Evolutionary conservation across 2,888 invertebrate genomes (phyloP).

Genomic region (Lasioglossum calceatum): DNA sequence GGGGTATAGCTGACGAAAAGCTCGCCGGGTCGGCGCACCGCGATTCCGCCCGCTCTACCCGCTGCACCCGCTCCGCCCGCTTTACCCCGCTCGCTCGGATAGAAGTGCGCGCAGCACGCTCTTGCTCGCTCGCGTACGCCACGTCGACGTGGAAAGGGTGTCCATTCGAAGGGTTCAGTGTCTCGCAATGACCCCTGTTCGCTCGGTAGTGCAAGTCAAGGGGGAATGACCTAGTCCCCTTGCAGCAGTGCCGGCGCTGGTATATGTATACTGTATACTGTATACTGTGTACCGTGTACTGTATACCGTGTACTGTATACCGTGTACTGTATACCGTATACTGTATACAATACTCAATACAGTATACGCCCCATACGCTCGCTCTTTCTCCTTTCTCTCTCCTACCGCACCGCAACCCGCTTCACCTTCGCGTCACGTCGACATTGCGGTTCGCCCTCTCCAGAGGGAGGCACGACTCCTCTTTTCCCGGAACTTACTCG

Average conservation of each 20-base stretch:
- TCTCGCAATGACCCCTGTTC: slow-evolving; percentile 80
- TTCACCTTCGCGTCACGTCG: slow-evolving; percentile 55
- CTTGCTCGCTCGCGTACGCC: slow-evolving; percentile 3
- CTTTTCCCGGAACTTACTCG: slow-evolving; percentile 35
- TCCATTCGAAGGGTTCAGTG: slow-evolving; percentile 79
- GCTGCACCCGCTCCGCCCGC: too few species aligned
- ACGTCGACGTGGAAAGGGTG: slow-evolving; percentile 64
- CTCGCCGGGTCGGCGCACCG: slow-evolving; percentile 43
- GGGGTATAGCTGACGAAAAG: slow-evolving; percentile 27
- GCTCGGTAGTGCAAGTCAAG: slow-evolving; percentile 73
- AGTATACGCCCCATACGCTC: neutral
- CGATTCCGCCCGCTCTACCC: slow-evolving; percentile 31
- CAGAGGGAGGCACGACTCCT: slow-evolving; percentile 50
- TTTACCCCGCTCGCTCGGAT: slow-evolving; percentile 21
- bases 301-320: too few species aligned
- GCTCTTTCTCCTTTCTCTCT: slow-evolving; percentile 22
- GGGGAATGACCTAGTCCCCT: slow-evolving; percentile 81
- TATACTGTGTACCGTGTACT: too few species aligned
- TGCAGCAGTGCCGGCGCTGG: slow-evolving; percentile 51
- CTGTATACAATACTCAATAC: too few species aligned
- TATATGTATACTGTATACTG: neutral
- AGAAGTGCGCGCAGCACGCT: slow-evolving; percentile 27
- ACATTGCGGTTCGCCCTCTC: slow-evolving; percentile 49
- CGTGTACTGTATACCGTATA: too few species aligned
- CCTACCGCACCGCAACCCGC: slow-evolving; percentile 63